Evolutionary conservation across 2,113 vertebrate species (phyloP).

Genomic region (Psephotus haematonotus): DNA sequence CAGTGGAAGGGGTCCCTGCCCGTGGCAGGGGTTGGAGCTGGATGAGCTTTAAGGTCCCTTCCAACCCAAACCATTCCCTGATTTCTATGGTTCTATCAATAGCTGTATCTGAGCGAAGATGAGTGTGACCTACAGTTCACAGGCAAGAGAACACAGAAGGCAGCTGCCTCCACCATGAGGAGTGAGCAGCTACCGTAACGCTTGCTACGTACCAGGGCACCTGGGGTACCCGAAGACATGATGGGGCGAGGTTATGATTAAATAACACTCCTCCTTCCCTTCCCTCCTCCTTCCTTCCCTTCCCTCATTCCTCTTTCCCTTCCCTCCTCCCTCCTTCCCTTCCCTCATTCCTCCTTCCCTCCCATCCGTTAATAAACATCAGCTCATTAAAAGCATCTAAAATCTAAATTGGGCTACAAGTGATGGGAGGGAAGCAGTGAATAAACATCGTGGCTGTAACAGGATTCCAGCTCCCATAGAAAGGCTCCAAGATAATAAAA

Average conservation of each 20-base stretch:
- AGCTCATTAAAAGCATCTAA: not conserved
- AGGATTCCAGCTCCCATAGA: not conserved
- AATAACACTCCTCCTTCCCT: not conserved
- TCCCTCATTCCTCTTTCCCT: not conserved
- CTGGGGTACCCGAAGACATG: not conserved
- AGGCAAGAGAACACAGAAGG: not conserved
- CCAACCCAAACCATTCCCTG: not conserved
- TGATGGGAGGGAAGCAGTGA: not conserved
- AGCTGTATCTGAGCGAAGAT: not conserved
- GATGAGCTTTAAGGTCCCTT: not conserved
- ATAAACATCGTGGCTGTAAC: not conserved
- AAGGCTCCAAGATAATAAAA: not conserved
- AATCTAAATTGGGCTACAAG: not conserved
- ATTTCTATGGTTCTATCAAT: not conserved
- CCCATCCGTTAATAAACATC: not conserved
- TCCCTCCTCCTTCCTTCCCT: not conserved
- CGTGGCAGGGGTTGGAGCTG: accelerated
- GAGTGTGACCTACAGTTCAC: accelerated
- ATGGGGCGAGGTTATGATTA: accelerated
- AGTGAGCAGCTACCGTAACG: not conserved
- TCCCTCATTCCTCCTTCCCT: not conserved
- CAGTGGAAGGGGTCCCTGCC: not conserved
- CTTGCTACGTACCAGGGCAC: not conserved
- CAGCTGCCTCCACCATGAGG: not conserved
- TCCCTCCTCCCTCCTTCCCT: not conserved